These are phyloP conservation scores for Physeter macrocephalus DNA, from an alignment of 2,113 vertebrate species.

Conservation along the genomic window DNA sequence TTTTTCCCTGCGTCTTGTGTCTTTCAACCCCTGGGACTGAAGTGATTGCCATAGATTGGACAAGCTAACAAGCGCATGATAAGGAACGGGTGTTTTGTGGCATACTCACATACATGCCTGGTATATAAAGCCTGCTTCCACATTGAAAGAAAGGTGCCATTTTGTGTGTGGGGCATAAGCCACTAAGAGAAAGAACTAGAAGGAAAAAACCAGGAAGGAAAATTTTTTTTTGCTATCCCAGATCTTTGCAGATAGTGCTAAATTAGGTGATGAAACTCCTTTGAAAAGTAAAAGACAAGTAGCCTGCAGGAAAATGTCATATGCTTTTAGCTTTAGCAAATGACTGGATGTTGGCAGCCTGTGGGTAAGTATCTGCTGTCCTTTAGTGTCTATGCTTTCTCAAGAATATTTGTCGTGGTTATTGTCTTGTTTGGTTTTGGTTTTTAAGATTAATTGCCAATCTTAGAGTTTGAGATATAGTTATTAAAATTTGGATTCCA, in stretches of 20 bases:
- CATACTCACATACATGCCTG: constrained; percentile 82
- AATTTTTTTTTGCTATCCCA: constrained; percentile 75
- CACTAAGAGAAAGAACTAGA: constrained; percentile 75
- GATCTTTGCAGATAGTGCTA: constrained; percentile 77
- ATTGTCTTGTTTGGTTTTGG: neutral
- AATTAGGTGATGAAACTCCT: constrained; percentile 79
- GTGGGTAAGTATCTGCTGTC: constrained; percentile 87
- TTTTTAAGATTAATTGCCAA: constrained; percentile 37
- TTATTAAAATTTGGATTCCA: constrained; percentile 33
- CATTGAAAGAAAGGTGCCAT: constrained; percentile 86
- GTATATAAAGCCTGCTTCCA: constrained; percentile 85
- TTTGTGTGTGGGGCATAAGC: constrained; percentile 80
- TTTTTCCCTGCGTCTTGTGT: constrained; percentile 90
- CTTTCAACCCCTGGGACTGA: constrained; percentile 97
- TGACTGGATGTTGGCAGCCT: constrained; percentile 78
- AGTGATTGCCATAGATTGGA: constrained; percentile 99
- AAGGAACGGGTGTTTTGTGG: constrained; percentile 90
- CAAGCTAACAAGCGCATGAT: constrained; percentile 99
- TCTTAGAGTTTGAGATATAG: constrained; percentile 51
- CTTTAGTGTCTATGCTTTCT: constrained; percentile 61
- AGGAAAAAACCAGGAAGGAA: constrained; percentile 71
- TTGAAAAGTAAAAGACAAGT: constrained; percentile 82
- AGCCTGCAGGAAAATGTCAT: constrained; percentile 79
- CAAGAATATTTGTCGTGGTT: constrained; percentile 1
- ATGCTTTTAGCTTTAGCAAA: constrained; percentile 78